Conservation (phyloP, 2,113 vertebrate genomes). For the Chauna torquata region DNA sequence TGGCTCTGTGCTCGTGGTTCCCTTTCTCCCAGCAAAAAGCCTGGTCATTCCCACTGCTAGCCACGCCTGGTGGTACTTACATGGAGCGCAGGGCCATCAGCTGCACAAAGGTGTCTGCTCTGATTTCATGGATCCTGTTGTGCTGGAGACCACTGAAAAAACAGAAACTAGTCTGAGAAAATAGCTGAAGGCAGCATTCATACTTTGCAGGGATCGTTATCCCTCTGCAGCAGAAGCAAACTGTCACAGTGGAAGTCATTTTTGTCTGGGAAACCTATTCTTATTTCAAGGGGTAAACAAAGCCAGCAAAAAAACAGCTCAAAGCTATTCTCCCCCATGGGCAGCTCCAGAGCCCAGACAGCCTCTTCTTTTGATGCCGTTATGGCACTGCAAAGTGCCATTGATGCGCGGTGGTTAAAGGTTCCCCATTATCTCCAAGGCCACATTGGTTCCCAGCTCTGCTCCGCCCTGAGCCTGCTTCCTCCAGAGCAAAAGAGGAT, state of each 20-base stretch:
- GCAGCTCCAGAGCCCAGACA: conserved; percentile 16
- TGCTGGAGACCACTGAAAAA: conserved; percentile 88
- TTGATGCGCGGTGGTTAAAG: neutral
- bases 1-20: rapidly evolving
- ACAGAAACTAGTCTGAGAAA: conserved; percentile 52
- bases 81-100: conserved; percentile 85
- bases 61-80: conserved; percentile 77
- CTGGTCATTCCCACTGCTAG: neutral
- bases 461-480: neutral
- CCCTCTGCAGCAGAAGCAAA: neutral
- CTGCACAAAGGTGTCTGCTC: conserved; percentile 88
- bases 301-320: conserved; percentile 28
- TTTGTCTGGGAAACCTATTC: neutral
- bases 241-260: conserved; percentile 6
- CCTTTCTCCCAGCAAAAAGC: neutral
- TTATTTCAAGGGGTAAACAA: conserved; percentile 36
- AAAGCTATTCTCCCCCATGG: neutral
- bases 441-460: neutral
- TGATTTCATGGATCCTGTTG: conserved; percentile 87
- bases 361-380: neutral
- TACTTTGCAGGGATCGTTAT: neutral
- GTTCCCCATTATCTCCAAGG: neutral
- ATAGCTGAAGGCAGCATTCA: neutral
- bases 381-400: neutral
- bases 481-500: neutral